These are phyloP conservation scores for Enteromius thamalakanensis DNA, from an alignment of 2,797 vertebrate genomes.

Conservation along the genomic window DNA sequence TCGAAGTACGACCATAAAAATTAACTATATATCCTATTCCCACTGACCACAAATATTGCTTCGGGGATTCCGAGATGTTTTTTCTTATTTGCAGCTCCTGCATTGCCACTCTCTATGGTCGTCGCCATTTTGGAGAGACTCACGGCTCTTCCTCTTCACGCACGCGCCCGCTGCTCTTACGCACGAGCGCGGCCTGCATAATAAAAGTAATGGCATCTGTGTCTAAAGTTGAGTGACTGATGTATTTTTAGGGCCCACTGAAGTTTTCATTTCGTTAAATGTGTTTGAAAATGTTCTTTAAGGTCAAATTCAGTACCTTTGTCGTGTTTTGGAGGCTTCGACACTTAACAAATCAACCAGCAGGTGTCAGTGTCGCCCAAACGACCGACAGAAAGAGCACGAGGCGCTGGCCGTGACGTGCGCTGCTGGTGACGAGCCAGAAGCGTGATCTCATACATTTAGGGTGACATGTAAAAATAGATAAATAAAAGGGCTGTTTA, in stretches of 20 bases:
- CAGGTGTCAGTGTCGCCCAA: constrained; percentile 44
- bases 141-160: constrained; percentile 69
- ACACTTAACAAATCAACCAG: background rate
- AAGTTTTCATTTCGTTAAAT: background rate
- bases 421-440: background rate
- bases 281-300: background rate
- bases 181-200: constrained; percentile 14
- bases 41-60: constrained; percentile 91
- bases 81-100: constrained; percentile 77
- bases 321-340: background rate
- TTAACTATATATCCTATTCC: background rate
- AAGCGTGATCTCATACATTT: background rate
- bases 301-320: background rate
- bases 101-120: constrained; percentile 82
- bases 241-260: background rate
- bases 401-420: background rate
- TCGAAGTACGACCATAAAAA: rapidly evolving
- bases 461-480: background rate
- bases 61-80: constrained; percentile 92
- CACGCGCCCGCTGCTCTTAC: constrained; percentile 34
- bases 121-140: constrained; percentile 86
- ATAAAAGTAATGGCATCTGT: constrained; percentile 6
- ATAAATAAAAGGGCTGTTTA: background rate
- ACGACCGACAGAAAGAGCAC: background rate
- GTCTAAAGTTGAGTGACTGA: too few species aligned